Percentiles rank a stretch among this genome's conserved stretches.
phyloP scores from a whole-genome alignment of 2,888 invertebrate species.

The Agriotes lineatus region DNA sequence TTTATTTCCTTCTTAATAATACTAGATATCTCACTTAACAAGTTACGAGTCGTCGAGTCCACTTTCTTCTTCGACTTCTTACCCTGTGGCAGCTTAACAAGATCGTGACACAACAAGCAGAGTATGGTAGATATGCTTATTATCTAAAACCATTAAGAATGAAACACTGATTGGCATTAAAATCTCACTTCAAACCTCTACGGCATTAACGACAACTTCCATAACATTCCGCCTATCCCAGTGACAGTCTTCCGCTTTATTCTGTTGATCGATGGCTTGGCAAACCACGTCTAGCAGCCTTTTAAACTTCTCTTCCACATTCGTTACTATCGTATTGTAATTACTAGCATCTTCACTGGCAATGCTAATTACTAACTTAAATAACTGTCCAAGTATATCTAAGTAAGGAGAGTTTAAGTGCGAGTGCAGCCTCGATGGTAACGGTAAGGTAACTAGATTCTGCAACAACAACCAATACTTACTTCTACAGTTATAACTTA shows the following conservation, averaged over 20 bases:
- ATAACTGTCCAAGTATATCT: slow-evolving; percentile 54
- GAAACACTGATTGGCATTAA: too few species aligned
- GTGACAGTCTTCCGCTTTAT: slow-evolving; percentile 62
- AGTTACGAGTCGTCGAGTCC: slow-evolving; percentile 67
- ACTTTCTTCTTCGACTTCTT: slow-evolving; percentile 73
- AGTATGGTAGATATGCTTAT: slow-evolving; percentile 71
- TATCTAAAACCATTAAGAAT: slow-evolving; percentile 66
- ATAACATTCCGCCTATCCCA: slow-evolving; percentile 69
- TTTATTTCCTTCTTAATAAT: slow-evolving; percentile 60
- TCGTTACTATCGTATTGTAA: slow-evolving; percentile 51
- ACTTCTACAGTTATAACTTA: too few species aligned
- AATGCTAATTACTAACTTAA: slow-evolving; percentile 55
- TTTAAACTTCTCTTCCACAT: slow-evolving; percentile 55
- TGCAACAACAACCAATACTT: too few species aligned
- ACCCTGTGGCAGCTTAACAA: slow-evolving; percentile 67
- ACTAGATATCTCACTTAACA: slow-evolving; percentile 54
- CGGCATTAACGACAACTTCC: slow-evolving; percentile 71
- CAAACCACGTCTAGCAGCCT: slow-evolving; percentile 52
- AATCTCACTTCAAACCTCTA: too few species aligned
- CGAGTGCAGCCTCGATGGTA: slow-evolving; percentile 60
- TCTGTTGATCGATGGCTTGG: slow-evolving; percentile 60
- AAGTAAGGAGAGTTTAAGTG: slow-evolving; percentile 57
- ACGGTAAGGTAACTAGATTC: slow-evolving; percentile 57
- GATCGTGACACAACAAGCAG: slow-evolving; percentile 70
- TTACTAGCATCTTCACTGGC: slow-evolving; percentile 42